These are phyloP conservation scores for Xenopus tropicalis DNA, from an alignment of 2,113 vertebrate genomes.

Conservation along the genomic window UCB_Xtro_10.0 CM004445.2:34048001-34048500, in stretches of 20 bases:
- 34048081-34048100: too few species aligned
- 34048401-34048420: too few species aligned
- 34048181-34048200: background rate
- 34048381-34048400: constrained; percentile 5
- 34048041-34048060: too few species aligned
- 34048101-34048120: too few species aligned
- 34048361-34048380: constrained; percentile 4
- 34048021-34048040: too few species aligned
- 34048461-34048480: too few species aligned
- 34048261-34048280: constrained; percentile 31
- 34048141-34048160: constrained; percentile 6
- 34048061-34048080: too few species aligned
- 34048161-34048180: background rate
- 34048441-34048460: too few species aligned
- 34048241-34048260: constrained; percentile 26
- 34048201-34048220: background rate
- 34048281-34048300: constrained; percentile 39
- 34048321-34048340: constrained; percentile 31
- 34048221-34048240: constrained; percentile 16
- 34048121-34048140: constrained; percentile 7
- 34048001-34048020: too few species aligned
- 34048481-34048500: too few species aligned
- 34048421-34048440: too few species aligned
- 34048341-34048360: constrained; percentile 24
- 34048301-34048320: constrained; percentile 23